Evolutionary conservation across 2,888 invertebrate genomes (phyloP).

Genomic region (Scelioninae gen. 1): DNA sequence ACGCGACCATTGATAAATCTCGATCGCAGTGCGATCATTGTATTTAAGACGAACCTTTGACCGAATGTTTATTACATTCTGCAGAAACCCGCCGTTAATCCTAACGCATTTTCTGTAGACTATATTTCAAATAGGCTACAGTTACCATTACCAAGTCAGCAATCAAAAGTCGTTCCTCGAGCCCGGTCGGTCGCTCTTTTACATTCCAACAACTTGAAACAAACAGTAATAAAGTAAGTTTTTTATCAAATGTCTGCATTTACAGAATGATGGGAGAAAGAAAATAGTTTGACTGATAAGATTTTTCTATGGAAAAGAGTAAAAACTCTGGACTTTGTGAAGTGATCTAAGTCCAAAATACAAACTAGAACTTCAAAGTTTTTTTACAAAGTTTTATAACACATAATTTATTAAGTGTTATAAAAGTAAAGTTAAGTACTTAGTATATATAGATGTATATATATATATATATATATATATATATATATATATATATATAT

Average conservation of each 20-base stretch:
- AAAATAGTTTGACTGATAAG: too few species aligned
- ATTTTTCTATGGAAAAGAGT: too few species aligned
- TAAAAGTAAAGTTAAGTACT: too few species aligned
- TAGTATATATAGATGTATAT: too few species aligned
- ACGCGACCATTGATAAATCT: conserved; percentile 51
- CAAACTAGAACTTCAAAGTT: too few species aligned
- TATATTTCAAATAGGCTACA: conserved; percentile 29
- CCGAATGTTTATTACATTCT: conserved; percentile 67
- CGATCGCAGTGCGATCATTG: conserved; percentile 67
- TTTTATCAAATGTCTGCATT: neutral
- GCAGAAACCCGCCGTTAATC: conserved; percentile 58
- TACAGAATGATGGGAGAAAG: too few species aligned
- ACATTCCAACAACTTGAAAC: conserved; percentile 81
- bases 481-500: too few species aligned
- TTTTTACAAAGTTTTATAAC: too few species aligned
- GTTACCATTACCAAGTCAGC: conserved; percentile 58
- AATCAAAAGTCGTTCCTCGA: conserved; percentile 61
- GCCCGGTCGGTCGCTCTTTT: conserved; percentile 36
- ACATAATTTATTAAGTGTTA: too few species aligned
- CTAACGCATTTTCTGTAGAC: conserved; percentile 54
- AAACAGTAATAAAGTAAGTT: conserved; percentile 86
- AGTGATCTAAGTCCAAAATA: too few species aligned
- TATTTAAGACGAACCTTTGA: conserved; percentile 55
- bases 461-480: too few species aligned
- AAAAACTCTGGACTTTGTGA: too few species aligned